Evolutionary conservation across 1,140 invertebrate species (phyloP).

Genomic region (Sycophila sp.): DNA sequence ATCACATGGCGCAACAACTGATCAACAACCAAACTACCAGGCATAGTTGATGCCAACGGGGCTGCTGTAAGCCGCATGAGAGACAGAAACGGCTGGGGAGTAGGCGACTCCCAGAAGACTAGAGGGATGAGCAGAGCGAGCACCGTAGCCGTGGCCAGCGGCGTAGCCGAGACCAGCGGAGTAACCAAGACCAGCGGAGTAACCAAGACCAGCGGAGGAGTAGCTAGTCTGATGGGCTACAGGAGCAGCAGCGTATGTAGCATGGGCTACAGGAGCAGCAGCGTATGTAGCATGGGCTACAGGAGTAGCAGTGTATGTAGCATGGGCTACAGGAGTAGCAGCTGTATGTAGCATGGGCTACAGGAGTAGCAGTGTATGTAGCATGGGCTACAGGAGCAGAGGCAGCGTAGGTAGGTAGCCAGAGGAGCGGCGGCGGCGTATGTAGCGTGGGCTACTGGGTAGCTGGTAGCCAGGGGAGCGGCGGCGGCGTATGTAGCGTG

Average conservation of each 20-base stretch:
- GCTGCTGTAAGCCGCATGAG: conserved; percentile 73
- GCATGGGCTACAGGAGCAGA: conserved; percentile 40
- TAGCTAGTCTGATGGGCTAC: neutral
- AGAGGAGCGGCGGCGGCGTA: conserved; percentile 40
- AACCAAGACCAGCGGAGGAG: neutral
- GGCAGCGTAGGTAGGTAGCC: conserved; percentile 41
- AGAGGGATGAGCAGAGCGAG: neutral
- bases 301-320: neutral
- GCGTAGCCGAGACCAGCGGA: neutral
- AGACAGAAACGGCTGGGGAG: conserved; percentile 73
- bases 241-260: neutral
- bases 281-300: neutral
- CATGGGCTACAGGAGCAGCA: neutral
- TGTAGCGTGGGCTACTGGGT: conserved; percentile 62
- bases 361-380: conserved; percentile 27
- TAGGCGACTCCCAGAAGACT: conserved; percentile 62
- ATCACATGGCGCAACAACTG: too few relatives aligned
- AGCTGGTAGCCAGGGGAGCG: conserved; percentile 44
- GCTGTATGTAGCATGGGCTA: conserved; percentile 42
- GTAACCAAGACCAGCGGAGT: neutral
- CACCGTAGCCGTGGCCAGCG: neutral
- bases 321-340: conserved; percentile 10
- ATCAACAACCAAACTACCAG: conserved; percentile 37
- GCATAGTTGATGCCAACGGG: conserved; percentile 68
- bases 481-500: conserved; percentile 63